These are phyloP conservation scores for Tetraneura akinire DNA, from an alignment of 1,140 invertebrate genomes.

Conservation along the genomic window DNA sequence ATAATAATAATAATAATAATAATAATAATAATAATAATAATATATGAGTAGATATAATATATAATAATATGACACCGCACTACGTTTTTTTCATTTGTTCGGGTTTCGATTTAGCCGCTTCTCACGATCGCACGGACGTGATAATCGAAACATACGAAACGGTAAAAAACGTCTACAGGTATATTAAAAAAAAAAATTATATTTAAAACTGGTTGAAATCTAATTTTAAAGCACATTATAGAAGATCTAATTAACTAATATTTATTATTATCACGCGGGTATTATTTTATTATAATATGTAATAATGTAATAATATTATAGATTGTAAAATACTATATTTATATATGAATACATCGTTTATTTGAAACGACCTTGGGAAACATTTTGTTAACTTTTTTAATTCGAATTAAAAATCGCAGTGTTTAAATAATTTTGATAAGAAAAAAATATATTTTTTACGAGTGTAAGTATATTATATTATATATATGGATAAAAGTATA, in stretches of 20 bases:
- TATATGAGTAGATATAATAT: neutral
- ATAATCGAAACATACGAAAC: constrained; percentile 9
- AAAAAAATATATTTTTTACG: no score
- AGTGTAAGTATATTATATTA: no score
- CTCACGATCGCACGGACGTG: constrained; percentile 23
- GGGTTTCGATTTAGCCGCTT: constrained; percentile 17
- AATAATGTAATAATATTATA: neutral
- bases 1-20: no score
- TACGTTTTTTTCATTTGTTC: neutral
- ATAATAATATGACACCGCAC: neutral
- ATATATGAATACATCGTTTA: neutral
- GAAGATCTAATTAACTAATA: constrained; percentile 1
- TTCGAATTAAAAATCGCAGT: no score
- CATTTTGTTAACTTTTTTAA: neutral
- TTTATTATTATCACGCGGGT: neutral
- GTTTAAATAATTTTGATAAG: no score
- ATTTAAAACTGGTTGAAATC: constrained; percentile 18
- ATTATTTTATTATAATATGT: neutral
- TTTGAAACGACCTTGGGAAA: neutral
- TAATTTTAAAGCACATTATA: constrained; percentile 27
- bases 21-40: neutral
- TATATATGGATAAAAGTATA: no score
- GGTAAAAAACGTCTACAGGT: neutral
- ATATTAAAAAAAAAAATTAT: neutral
- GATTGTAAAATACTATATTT: neutral